These are phyloP conservation scores for Aleadryas rufinucha DNA, from an alignment of 2,113 vertebrate species.

Conservation along the genomic window DNA sequence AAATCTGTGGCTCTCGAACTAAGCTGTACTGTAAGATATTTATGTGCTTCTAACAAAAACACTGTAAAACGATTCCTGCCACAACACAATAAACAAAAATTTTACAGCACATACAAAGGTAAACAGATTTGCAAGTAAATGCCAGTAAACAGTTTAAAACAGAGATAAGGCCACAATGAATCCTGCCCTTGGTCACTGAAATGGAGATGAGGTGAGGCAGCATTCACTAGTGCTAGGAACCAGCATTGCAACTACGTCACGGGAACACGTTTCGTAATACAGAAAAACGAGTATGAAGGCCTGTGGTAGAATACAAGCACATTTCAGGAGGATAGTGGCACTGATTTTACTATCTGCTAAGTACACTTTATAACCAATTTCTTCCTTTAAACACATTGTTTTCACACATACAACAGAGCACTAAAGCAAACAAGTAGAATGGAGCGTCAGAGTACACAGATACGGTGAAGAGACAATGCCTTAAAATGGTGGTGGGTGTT, in stretches of 20 bases:
- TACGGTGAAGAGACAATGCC: neutral
- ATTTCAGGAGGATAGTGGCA: slow-evolving; percentile 11
- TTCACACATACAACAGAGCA: slow-evolving; percentile 1
- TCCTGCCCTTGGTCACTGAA: slow-evolving; percentile 73
- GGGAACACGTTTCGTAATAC: neutral
- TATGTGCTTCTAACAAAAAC: slow-evolving; percentile 36
- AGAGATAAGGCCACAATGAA: slow-evolving; percentile 81
- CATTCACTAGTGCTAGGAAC: slow-evolving; percentile 30
- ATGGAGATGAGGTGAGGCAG: slow-evolving; percentile 66
- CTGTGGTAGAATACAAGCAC: slow-evolving; percentile 32
- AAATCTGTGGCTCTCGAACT: slow-evolving; percentile 45
- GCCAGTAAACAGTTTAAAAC: slow-evolving; percentile 68
- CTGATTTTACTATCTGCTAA: neutral
- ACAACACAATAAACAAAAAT: slow-evolving; percentile 1
- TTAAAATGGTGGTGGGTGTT: neutral
- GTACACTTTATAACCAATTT: neutral
- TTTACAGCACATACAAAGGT: slow-evolving; percentile 43
- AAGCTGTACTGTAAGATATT: slow-evolving; percentile 5
- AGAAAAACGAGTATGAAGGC: slow-evolving; percentile 1
- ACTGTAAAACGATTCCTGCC: slow-evolving; percentile 32
- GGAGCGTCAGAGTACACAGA: neutral
- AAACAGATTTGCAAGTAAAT: slow-evolving; percentile 65
- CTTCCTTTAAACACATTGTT: slow-evolving; percentile 11
- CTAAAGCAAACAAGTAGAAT: neutral
- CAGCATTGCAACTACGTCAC: neutral